A percentile compares a stretch with the other conserved stretches of the same genome.
Conservation (phyloP, 1,140 invertebrate species). For the silkworm (Bombyx mori) region DNA sequence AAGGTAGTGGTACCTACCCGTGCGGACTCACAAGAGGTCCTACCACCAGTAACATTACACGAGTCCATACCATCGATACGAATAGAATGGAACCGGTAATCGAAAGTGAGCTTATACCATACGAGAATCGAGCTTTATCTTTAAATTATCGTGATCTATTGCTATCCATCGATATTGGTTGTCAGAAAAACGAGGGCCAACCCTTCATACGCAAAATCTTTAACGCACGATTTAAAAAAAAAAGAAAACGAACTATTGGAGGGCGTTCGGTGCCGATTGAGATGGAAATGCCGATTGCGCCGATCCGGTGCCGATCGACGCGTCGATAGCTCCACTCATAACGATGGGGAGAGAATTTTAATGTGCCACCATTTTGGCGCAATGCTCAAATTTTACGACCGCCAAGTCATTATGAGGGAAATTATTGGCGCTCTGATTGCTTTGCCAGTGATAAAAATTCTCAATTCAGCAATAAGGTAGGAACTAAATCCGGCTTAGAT, state of each 20-base stretch:
- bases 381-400: slow-evolving; percentile 70
- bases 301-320: slow-evolving; percentile 42
- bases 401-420: slow-evolving; percentile 67
- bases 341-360: slow-evolving; percentile 69
- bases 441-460: slow-evolving; percentile 70
- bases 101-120: too few species aligned
- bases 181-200: slow-evolving; percentile 21
- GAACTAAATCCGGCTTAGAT: slow-evolving; percentile 61
- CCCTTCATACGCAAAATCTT: slow-evolving; percentile 65
- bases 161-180: too few species aligned
- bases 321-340: slow-evolving; percentile 63
- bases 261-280: slow-evolving; percentile 34
- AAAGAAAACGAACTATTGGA: slow-evolving; percentile 53
- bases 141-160: too few species aligned
- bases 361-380: slow-evolving; percentile 69
- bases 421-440: slow-evolving; percentile 70
- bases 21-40: too few species aligned
- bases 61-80: too few species aligned
- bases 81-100: too few species aligned
- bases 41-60: too few species aligned
- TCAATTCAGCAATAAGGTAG: slow-evolving; percentile 68
- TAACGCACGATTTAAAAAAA: slow-evolving; percentile 68
- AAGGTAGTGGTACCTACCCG: too few species aligned
- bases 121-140: too few species aligned
- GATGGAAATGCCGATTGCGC: slow-evolving; percentile 61